These are phyloP conservation scores for Chaetodon trifascialis DNA, from an alignment of 2,113 vertebrate species.

Conservation along the genomic window DNA sequence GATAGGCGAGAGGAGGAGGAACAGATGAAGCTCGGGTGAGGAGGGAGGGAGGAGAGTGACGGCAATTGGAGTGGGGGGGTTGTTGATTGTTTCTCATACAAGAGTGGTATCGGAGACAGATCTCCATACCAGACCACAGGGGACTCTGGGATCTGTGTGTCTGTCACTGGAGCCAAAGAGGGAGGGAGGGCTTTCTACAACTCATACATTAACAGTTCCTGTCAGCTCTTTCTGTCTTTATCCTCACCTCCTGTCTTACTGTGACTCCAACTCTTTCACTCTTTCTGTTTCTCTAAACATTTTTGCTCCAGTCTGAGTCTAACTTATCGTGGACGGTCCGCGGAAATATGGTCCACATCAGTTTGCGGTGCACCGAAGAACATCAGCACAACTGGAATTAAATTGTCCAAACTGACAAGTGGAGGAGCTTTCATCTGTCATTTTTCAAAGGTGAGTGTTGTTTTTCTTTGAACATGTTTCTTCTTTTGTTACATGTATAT, in stretches of 20 bases:
- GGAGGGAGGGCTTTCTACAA: conserved; percentile 55
- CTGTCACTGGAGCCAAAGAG: conserved; percentile 57
- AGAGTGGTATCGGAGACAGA: conserved; percentile 78
- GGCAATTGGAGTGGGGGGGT: conserved; percentile 35
- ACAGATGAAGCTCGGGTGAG: conserved; percentile 29
- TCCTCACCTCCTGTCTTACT: conserved; percentile 25
- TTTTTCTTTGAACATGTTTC: neutral
- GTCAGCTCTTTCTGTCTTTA: conserved; percentile 30
- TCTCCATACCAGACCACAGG: conserved; percentile 69
- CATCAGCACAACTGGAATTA: conserved; percentile 67
- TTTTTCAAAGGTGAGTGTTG: conserved; percentile 71
- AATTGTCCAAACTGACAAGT: conserved; percentile 34
- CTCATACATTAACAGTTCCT: conserved; percentile 46
- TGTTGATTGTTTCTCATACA: conserved; percentile 79
- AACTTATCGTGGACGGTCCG: conserved; percentile 32
- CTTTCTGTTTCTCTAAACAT: neutral
- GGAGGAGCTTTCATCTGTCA: conserved; percentile 27
- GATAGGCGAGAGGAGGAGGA: conserved; percentile 44
- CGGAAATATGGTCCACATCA: conserved; percentile 62
- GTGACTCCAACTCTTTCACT: conserved; percentile 2
- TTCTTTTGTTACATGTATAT: neutral
- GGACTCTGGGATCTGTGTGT: conserved; percentile 66
- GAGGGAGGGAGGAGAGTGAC: conserved; percentile 59
- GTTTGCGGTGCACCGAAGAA: conserved; percentile 47
- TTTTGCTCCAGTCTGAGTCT: neutral